Conservation (phyloP, 1,140 invertebrate species). For the Meloidogyne hapla region DNA sequence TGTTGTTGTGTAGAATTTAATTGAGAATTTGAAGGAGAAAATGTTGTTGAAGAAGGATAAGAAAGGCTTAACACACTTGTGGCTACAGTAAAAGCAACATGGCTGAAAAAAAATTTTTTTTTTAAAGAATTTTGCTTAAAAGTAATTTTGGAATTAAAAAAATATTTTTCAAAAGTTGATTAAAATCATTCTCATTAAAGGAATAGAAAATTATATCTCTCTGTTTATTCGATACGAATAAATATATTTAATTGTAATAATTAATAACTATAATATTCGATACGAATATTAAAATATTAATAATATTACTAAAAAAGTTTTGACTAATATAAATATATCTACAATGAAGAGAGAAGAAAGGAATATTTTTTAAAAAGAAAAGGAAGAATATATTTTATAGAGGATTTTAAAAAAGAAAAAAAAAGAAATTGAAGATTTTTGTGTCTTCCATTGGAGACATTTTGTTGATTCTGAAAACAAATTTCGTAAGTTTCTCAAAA, state of each 20-base stretch:
- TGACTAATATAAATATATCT: slow-evolving; percentile 11
- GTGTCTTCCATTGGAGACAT: slow-evolving; percentile 15
- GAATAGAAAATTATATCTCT: not conserved
- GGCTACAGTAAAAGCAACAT: slow-evolving; percentile 62
- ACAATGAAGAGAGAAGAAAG: not conserved
- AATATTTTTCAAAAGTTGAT: not conserved
- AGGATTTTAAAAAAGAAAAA: slow-evolving; percentile 2
- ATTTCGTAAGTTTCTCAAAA: not conserved
- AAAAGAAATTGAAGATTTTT: not conserved
- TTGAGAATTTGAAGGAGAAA: too few relatives aligned
- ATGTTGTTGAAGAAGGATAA: not conserved
- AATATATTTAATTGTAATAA: not conserved
- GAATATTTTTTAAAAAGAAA: not conserved
- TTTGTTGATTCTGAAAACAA: not conserved
- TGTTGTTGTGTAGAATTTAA: not conserved
- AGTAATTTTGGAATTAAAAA: not conserved
- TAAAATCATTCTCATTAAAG: not conserved
- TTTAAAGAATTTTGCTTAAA: too few relatives aligned
- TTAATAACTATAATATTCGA: not conserved
- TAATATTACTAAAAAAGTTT: not conserved
- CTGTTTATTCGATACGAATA: slow-evolving; percentile 29
- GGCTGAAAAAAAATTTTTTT: slow-evolving; percentile 52
- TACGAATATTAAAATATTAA: slow-evolving; percentile 1
- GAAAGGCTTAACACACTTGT: slow-evolving; percentile 48
- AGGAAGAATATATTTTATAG: not conserved